Evolutionary conservation across 2,113 vertebrate species (phyloP).

Genomic region (Takifugu flavidus): DNA sequence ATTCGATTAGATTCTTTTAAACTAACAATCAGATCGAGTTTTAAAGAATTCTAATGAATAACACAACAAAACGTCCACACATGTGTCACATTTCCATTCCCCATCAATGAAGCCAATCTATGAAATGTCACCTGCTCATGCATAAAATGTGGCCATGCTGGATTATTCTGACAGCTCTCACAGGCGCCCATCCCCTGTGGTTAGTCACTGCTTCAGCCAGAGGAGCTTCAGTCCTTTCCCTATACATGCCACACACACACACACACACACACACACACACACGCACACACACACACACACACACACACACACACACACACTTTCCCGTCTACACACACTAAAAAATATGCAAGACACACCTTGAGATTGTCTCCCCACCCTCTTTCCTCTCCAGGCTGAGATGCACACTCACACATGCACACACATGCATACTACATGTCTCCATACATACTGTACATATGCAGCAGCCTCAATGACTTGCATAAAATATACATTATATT

Average conservation of each 20-base stretch:
- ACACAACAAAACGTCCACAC: background rate
- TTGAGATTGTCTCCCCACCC: too few species aligned
- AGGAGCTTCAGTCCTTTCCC: conserved; percentile 19
- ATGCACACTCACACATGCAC: too few species aligned
- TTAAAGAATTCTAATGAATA: background rate
- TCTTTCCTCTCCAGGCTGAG: too few species aligned
- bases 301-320: background rate
- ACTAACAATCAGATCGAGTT: too few species aligned
- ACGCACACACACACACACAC: conserved; percentile 10
- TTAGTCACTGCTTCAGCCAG: conserved; percentile 34
- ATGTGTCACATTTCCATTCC: conserved; percentile 11
- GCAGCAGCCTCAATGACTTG: too few species aligned
- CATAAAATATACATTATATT: too few species aligned
- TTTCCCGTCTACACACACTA: background rate
- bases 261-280: background rate
- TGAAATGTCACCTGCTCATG: conserved; percentile 42
- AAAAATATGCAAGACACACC: too few species aligned
- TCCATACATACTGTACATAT: too few species aligned
- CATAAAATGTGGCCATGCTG: conserved; percentile 16
- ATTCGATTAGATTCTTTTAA: background rate
- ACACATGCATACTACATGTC: too few species aligned
- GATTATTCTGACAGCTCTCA: conserved; percentile 35
- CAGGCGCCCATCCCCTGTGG: conserved; percentile 31
- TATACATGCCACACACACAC: conserved; percentile 3
- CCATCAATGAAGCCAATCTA: conserved; percentile 13